Evolutionary conservation across 2,888 invertebrate species (phyloP).

Genomic region (Ferdinandea cuprea): DNA sequence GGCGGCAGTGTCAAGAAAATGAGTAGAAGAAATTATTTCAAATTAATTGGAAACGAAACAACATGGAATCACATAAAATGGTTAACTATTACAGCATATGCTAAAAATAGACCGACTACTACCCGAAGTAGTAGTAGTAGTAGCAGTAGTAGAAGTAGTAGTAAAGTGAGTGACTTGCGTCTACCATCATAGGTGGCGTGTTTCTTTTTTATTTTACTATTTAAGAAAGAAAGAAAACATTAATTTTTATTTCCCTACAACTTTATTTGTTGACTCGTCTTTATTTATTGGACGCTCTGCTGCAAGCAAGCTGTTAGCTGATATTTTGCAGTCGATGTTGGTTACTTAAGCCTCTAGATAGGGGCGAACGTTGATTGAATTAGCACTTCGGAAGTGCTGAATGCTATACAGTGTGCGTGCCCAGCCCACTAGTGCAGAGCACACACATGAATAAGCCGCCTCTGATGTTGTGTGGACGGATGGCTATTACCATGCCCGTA

Average conservation of each 20-base stretch:
- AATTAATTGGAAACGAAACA: constrained; percentile 45
- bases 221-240: constrained; percentile 9
- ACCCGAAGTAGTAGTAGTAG: constrained; percentile 34
- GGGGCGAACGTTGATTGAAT: constrained; percentile 28
- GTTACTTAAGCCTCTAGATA: constrained; percentile 1
- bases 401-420: constrained; percentile 3
- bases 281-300: constrained; percentile 3
- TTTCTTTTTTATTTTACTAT: constrained; percentile 18
- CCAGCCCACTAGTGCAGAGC: not conserved
- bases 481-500: constrained; percentile 19
- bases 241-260: constrained; percentile 33
- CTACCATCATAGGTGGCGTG: constrained; percentile 35
- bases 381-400: constrained; percentile 48
- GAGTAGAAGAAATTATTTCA: constrained; percentile 28
- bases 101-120: constrained; percentile 59
- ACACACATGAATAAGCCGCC: constrained; percentile 7
- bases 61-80: constrained; percentile 49
- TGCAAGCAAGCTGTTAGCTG: constrained; percentile 23
- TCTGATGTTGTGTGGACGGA: constrained; percentile 26
- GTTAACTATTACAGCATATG: constrained; percentile 69
- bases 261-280: constrained; percentile 31
- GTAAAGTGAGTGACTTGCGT: not conserved
- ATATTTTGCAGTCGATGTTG: constrained; percentile 23
- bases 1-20: constrained; percentile 37
- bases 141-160: too few relatives aligned